Conservation (phyloP, 2,888 invertebrate species). For the Acheta domesticus region DNA sequence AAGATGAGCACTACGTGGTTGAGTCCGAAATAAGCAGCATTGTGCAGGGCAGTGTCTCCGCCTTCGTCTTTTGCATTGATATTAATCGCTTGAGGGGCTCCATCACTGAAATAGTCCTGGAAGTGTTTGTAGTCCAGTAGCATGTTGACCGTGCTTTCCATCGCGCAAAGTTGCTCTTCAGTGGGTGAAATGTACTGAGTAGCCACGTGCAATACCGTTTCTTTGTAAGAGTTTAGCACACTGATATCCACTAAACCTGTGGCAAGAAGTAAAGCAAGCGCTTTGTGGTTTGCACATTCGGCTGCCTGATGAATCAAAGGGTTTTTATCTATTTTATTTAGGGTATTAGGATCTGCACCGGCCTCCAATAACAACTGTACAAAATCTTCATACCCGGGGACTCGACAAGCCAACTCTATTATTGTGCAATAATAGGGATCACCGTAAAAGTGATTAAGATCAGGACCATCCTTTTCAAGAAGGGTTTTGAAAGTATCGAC, state of each 20-base stretch:
- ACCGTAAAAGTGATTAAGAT: background rate
- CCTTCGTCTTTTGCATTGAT: background rate
- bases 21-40: background rate
- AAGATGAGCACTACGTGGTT: background rate
- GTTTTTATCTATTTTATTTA: background rate
- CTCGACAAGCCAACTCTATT: background rate
- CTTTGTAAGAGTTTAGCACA: background rate
- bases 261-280: background rate
- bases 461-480: background rate
- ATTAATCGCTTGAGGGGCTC: background rate
- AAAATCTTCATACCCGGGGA: conserved; percentile 3
- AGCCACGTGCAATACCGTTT: background rate
- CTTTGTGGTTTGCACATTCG: background rate
- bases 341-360: background rate
- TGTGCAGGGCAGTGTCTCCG: background rate
- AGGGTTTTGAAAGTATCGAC: background rate
- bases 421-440: background rate
- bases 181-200: background rate
- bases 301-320: conserved; percentile 8
- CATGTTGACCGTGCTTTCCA: background rate
- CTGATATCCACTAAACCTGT: background rate
- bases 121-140: background rate
- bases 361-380: conserved; percentile 2
- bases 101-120: background rate
- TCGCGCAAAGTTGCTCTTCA: background rate